Percentiles rank a stretch among this genome's conserved stretches.
These are phyloP conservation scores for Planococcus citri DNA, from an alignment of 1,140 invertebrate genomes.

Conservation along the genomic window DNA sequence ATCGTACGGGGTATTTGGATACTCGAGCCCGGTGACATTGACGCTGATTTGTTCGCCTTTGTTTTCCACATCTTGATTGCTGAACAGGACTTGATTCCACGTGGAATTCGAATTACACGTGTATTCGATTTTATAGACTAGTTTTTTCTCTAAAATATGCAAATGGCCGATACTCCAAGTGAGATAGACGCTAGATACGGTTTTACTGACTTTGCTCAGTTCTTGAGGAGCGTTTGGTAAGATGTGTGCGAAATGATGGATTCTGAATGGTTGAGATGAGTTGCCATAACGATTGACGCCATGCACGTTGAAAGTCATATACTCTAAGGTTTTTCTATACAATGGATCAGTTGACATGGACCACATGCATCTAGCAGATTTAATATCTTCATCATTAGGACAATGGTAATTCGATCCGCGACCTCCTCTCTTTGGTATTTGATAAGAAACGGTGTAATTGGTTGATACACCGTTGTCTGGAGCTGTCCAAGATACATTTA, in stretches of 20 bases:
- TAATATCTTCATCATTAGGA: not conserved
- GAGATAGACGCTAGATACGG: slow-evolving; percentile 43
- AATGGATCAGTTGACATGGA: slow-evolving; percentile 39
- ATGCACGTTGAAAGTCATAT: slow-evolving; percentile 42
- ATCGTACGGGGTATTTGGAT: slow-evolving; percentile 53
- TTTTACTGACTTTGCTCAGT: slow-evolving; percentile 41
- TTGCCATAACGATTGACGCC: slow-evolving; percentile 43
- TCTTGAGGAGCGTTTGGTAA: slow-evolving; percentile 29
- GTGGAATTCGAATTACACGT: not conserved
- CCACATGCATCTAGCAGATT: slow-evolving; percentile 34
- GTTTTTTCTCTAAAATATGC: slow-evolving; percentile 41
- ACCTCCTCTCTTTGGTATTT: not conserved
- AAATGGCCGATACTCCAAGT: slow-evolving; percentile 46
- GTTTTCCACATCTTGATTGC: too few species aligned
- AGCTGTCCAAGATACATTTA: slow-evolving; percentile 49
- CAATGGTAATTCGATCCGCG: not conserved
- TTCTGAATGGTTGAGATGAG: slow-evolving; percentile 36
- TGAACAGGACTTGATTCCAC: not conserved
- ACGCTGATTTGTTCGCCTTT: not conserved
- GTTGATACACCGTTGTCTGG: slow-evolving; percentile 40
- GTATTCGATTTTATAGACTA: slow-evolving; percentile 40
- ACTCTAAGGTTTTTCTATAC: slow-evolving; percentile 45
- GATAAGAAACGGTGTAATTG: slow-evolving; percentile 34
- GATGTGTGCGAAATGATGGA: slow-evolving; percentile 49
- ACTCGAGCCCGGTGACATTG: slow-evolving; percentile 19